Conservation (phyloP, 2,888 invertebrate genomes). For the Eilema griseolum region DNA sequence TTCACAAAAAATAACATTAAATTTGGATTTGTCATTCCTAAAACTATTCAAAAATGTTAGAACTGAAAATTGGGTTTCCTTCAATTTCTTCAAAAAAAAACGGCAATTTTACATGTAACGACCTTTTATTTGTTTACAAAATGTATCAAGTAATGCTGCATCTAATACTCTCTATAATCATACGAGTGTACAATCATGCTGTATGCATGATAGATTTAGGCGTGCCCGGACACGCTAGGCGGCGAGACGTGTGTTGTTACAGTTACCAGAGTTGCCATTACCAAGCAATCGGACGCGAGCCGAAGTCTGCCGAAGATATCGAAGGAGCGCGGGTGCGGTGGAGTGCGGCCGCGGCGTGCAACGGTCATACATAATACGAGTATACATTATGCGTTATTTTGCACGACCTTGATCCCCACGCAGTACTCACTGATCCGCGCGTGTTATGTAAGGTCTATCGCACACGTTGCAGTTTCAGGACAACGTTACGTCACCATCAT, state of each 20-base stretch:
- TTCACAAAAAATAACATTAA: no score
- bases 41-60: no score
- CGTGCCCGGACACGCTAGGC: constrained; percentile 69
- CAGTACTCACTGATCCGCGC: constrained; percentile 73
- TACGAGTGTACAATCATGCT: neutral
- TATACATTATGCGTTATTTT: constrained; percentile 68
- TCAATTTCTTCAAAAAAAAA: no score
- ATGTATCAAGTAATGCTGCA: no score
- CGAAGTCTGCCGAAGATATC: constrained; percentile 9
- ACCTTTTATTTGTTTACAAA: no score
- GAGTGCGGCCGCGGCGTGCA: constrained; percentile 44
- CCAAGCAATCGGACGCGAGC: neutral
- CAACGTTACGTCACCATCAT: constrained; percentile 41
- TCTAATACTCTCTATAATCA: neutral
- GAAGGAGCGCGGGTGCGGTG: neutral
- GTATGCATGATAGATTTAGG: constrained; percentile 58
- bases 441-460: constrained; percentile 73
- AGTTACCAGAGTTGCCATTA: constrained; percentile 31
- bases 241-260: constrained; percentile 42
- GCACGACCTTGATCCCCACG: constrained; percentile 84
- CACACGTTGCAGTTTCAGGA: constrained; percentile 62
- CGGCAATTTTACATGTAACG: no score
- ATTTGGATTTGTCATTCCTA: no score
- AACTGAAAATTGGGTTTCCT: no score
- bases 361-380: constrained; percentile 32